These are phyloP conservation scores for Sus cebifrons DNA, from an alignment of 2,797 vertebrate species.

Conservation along the genomic window DNA sequence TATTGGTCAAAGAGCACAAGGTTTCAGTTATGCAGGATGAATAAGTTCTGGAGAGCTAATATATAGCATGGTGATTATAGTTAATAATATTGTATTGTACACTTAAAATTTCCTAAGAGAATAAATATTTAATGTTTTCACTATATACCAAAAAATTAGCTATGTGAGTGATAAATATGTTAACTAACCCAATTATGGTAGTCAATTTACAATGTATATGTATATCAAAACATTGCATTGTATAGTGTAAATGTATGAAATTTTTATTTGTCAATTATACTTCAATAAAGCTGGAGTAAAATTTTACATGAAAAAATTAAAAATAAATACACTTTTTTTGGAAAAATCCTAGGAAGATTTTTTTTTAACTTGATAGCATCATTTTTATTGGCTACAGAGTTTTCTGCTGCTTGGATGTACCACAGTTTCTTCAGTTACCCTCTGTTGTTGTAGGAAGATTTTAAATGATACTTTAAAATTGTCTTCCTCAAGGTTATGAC, in stretches of 20 bases:
- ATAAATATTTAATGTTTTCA: neutral
- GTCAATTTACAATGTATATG: neutral
- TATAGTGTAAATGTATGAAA: neutral
- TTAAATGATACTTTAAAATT: conserved; percentile 36
- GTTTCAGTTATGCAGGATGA: neutral
- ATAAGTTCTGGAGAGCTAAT: neutral
- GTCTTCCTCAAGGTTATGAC: neutral
- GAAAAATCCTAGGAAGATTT: neutral
- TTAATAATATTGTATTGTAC: neutral
- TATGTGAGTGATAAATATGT: neutral
- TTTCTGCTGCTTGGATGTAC: neutral
- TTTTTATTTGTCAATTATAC: neutral
- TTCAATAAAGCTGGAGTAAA: neutral
- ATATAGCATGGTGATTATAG: neutral
- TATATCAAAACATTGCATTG: neutral
- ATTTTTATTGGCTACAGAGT: neutral
- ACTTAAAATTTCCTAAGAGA: neutral
- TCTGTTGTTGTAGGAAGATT: neutral
- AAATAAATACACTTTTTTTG: neutral
- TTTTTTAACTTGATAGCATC: neutral
- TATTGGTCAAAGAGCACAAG: neutral
- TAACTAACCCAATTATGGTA: neutral
- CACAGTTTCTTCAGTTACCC: neutral
- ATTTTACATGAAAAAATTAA: neutral
- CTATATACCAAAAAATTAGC: neutral